Percentiles rank a stretch among this genome's conserved stretches.
Conservation (phyloP, 2,797 vertebrate species). For the Acrossocheilus wenchowensis region DNA sequence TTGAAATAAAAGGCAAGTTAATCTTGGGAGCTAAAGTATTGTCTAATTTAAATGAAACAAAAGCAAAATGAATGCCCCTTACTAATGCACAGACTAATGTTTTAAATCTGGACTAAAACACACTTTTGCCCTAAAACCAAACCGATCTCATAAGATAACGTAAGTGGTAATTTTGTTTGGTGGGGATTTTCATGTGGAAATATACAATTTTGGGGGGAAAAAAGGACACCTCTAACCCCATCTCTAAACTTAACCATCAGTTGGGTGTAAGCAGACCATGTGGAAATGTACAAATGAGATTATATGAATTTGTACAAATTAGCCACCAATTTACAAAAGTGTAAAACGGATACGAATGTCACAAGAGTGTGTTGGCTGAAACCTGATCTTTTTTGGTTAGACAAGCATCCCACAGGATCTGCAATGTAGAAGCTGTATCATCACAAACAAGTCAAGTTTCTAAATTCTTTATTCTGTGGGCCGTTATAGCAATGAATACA, state of each 20-base stretch:
- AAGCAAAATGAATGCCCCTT: background rate
- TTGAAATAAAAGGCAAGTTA: background rate
- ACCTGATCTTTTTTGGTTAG: background rate
- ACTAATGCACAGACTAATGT: background rate
- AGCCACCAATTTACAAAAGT: too few species aligned
- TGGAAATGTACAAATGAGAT: background rate
- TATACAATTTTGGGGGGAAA: too few species aligned
- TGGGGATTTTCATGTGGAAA: too few species aligned
- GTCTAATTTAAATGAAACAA: background rate
- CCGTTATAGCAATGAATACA: background rate
- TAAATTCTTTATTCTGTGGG: background rate
- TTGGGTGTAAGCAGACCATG: background rate
- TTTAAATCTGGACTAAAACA: background rate
- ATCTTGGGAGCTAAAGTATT: background rate
- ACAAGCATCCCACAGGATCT: background rate
- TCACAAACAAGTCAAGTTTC: slow-evolving; percentile 2
- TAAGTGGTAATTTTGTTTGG: too few species aligned
- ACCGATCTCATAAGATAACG: too few species aligned
- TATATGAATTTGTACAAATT: too few species aligned
- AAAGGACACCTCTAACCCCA: too few species aligned
- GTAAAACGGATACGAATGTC: too few species aligned
- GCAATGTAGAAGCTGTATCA: background rate
- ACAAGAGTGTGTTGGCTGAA: background rate
- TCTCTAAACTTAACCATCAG: too few species aligned
- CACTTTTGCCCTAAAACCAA: too few species aligned